These are phyloP conservation scores for Tholera decimalis DNA, from an alignment of 2,888 invertebrate genomes.

Conservation along the genomic window DNA sequence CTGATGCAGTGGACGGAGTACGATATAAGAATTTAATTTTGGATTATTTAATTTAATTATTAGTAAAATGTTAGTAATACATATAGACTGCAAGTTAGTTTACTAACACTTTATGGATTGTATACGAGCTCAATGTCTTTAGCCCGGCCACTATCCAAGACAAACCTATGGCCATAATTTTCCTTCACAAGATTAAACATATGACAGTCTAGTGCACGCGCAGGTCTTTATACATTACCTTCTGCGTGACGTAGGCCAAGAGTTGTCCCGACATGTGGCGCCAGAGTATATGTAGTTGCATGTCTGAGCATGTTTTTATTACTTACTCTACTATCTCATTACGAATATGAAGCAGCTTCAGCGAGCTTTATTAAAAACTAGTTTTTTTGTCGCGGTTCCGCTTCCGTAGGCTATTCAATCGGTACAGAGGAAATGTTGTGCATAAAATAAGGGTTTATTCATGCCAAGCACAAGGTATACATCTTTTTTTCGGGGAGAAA, in stretches of 20 bases:
- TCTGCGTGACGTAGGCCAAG: constrained; percentile 20
- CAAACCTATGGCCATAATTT: neutral
- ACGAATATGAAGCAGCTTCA: neutral
- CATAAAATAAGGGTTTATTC: neutral
- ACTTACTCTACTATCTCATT: constrained; percentile 17
- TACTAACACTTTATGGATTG: too few species aligned
- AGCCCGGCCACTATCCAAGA: neutral
- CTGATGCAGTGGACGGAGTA: too few species aligned
- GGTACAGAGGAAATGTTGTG: neutral
- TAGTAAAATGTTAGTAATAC: too few species aligned
- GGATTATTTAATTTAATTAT: too few species aligned
- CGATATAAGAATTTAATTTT: too few species aligned
- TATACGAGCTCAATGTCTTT: neutral
- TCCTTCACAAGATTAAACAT: constrained; percentile 17
- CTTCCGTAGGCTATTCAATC: neutral
- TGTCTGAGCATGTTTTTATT: constrained; percentile 21
- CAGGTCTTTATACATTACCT: constrained; percentile 24
- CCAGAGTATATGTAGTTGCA: constrained; percentile 19
- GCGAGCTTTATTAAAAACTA: constrained; percentile 2
- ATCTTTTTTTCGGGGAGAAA: too few species aligned
- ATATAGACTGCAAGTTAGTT: too few species aligned
- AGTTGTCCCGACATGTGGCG: constrained; percentile 28
- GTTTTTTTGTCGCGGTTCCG: neutral
- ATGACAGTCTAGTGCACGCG: constrained; percentile 8
- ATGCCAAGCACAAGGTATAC: too few species aligned